Percentiles rank a stretch among this genome's conserved stretches.
Evolutionary conservation across 2,113 vertebrate genomes (phyloP).

Genomic region (Varanus komodoensis): DNA sequence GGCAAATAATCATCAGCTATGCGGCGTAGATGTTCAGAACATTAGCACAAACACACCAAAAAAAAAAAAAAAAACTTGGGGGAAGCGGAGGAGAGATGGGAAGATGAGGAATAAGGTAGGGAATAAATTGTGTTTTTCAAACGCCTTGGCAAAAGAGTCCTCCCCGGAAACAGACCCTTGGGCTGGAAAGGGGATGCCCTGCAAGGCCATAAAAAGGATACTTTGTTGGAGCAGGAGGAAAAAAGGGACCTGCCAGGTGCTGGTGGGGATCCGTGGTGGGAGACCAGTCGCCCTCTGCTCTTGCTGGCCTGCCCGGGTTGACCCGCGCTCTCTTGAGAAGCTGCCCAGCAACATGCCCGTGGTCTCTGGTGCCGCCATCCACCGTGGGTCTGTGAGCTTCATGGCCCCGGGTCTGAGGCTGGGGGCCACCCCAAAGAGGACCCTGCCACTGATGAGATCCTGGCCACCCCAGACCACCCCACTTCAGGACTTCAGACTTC

Average conservation of each 20-base stretch:
- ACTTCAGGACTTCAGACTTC: no score
- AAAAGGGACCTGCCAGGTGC: no score
- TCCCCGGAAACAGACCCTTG: constrained; percentile 51
- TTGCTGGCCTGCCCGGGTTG: no score
- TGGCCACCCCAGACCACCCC: no score
- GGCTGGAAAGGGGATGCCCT: neutral
- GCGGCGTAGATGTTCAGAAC: constrained; percentile 80
- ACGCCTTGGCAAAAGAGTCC: neutral
- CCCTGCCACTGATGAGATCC: no score
- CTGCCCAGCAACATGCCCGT: no score
- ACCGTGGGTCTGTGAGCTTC: no score
- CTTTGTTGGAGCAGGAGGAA: no score
- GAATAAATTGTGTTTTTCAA: constrained; percentile 77
- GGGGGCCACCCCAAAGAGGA: no score
- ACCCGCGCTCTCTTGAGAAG: no score
- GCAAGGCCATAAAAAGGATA: constrained; percentile 19
- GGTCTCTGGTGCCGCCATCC: no score
- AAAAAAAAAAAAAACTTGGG: constrained; percentile 66
- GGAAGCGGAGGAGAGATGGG: constrained; percentile 65
- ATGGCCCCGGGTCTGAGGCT: no score
- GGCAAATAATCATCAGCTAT: constrained; percentile 85
- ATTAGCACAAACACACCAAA: constrained; percentile 78
- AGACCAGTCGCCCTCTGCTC: constrained; percentile 5
- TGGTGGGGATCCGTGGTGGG: neutral
- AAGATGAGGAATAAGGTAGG: constrained; percentile 76